Percentiles rank a stretch among this genome's conserved stretches.
Evolutionary conservation across 2,888 invertebrate genomes (phyloP).

Genomic region (Pimpla rufipes): DNA sequence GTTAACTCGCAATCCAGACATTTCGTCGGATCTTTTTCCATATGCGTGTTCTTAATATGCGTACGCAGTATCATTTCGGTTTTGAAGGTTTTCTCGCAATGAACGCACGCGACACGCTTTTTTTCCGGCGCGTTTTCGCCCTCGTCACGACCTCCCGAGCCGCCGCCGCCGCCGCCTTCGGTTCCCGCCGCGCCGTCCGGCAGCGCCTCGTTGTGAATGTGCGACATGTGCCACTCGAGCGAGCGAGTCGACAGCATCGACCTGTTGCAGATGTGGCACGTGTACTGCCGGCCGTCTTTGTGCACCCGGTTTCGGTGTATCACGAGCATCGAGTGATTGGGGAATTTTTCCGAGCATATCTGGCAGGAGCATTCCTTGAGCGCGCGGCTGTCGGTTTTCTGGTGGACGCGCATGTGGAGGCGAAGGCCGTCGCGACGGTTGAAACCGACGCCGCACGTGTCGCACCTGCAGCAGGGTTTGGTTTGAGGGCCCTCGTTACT

Average conservation of each 20-base stretch:
- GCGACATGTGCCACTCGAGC: conserved; percentile 83
- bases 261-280: conserved; percentile 83
- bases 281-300: conserved; percentile 83
- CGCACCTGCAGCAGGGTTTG: too few species aligned
- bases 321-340: conserved; percentile 83
- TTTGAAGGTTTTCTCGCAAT: conserved; percentile 83
- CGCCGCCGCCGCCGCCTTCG: conserved; percentile 27
- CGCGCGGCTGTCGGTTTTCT: conserved; percentile 82
- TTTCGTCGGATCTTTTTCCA: conserved; percentile 83
- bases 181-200: conserved; percentile 70
- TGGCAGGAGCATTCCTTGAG: conserved; percentile 84
- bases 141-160: too few species aligned
- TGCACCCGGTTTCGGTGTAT: conserved; percentile 83
- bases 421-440: conserved; percentile 83
- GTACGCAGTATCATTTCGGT: conserved; percentile 84
- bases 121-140: conserved; percentile 73
- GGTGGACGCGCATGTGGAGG: conserved; percentile 82
- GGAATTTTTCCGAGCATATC: conserved; percentile 83
- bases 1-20: conserved; percentile 81
- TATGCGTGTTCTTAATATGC: conserved; percentile 83
- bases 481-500: too few species aligned
- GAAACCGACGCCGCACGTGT: conserved; percentile 83
- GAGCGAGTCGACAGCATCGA: conserved; percentile 83
- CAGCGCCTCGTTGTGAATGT: conserved; percentile 82
- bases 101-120: conserved; percentile 81